Base-by-base conservation (phyloP, 1,140 invertebrate species). In the Drosophila serrata region DNA sequence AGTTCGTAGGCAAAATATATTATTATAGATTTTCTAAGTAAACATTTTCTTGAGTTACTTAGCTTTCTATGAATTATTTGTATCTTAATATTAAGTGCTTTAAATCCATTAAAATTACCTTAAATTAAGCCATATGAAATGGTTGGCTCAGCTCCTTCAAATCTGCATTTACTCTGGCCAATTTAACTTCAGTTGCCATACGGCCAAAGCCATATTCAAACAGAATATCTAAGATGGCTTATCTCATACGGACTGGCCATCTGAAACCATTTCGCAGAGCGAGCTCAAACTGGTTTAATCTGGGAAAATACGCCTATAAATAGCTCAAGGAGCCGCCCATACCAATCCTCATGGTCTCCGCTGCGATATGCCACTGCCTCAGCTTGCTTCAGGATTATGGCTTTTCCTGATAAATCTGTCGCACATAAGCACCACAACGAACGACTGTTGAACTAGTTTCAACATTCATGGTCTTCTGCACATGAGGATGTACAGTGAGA, bases 401-500 rank as follows among this genome's bases (percentile, higher is more conserved):
- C 76, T 56, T 56, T 63, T 58, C 68, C 69, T 67, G 59, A 79
- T 81, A 82, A 81, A 81, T 74, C 67, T 77, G 79, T 64, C 79
- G 70, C 51, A 62, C 62, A 78, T 73, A 67, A 67, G 57, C 55
- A 73, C 76, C 75, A 79, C 68, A 61, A 60, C 58, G 58, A 70
- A 70, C 65, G 75, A 43, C 62, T 65, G 49, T 74, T 76, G 45
- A 72, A 73, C 69, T 72, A 72, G 67, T 72, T 72, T 73, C 67
- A 35, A 72, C 69, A 73, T 72, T 72, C 69, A 73, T 59, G 35
- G 53, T 43, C 53, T 37, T 46, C 51, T 31, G 37, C 37, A 75
- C 51, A 56, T 65, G 46, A 64, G 35, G 12, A 55, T 55, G n/a
- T 42, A 24, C 45, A 67, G 37, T 1, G 31, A 13, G 13, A 53